Conservation (phyloP, 1,140 invertebrate genomes). For the Zaprionus davidi region DNA sequence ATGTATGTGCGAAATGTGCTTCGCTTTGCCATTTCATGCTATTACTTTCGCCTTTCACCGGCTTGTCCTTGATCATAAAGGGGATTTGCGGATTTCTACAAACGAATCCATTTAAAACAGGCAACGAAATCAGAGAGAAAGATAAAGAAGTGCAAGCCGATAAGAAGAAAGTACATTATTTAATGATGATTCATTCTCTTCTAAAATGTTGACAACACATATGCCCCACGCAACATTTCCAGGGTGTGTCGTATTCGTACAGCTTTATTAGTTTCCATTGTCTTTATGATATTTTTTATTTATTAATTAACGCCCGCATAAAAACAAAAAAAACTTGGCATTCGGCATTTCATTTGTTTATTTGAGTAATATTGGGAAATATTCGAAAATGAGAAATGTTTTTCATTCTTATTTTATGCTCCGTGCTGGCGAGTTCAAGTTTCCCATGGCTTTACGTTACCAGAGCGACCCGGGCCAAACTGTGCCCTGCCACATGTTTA, state of each 20-base stretch:
- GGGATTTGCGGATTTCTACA: neutral
- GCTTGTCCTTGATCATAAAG: neutral
- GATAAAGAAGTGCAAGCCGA: neutral
- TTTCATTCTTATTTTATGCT: slow-evolving; percentile 15
- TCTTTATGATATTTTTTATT: slow-evolving; percentile 27
- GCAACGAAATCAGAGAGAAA: neutral
- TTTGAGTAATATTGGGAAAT: slow-evolving; percentile 60
- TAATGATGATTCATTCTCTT: neutral
- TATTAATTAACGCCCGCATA: slow-evolving; percentile 65
- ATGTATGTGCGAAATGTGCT: slow-evolving; percentile 47
- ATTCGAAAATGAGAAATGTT: slow-evolving; percentile 49
- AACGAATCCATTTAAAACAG: neutral
- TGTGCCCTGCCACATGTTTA: slow-evolving; percentile 24
- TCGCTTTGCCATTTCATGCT: slow-evolving; percentile 27
- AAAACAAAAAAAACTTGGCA: slow-evolving; percentile 22
- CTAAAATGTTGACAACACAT: neutral
- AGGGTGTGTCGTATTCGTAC: neutral
- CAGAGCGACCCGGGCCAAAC: neutral
- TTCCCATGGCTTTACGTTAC: slow-evolving; percentile 32
- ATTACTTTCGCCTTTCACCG: slow-evolving; percentile 14
- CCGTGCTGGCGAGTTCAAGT: slow-evolving; percentile 49
- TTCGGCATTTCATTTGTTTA: slow-evolving; percentile 56
- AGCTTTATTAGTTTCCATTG: slow-evolving; percentile 5
- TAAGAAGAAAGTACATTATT: neutral
- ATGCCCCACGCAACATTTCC: neutral